A percentile compares a stretch with the other conserved stretches of the same genome.
These are phyloP conservation scores for Etheostoma perlongum DNA, from an alignment of 2,797 vertebrate species.

Conservation along the genomic window DNA sequence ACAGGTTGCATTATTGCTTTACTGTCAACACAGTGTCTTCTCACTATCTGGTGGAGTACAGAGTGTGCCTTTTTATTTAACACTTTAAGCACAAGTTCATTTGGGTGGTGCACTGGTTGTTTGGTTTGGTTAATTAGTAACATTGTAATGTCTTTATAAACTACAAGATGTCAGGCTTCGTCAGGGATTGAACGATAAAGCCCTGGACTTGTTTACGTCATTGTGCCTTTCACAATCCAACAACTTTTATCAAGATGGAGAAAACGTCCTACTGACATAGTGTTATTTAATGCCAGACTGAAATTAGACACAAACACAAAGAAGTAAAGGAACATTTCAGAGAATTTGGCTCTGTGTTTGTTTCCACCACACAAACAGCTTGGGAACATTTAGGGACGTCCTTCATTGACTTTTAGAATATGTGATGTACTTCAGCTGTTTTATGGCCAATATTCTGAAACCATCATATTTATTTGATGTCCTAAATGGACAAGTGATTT, in stretches of 20 bases:
- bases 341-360: not conserved
- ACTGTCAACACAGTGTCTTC: not conserved
- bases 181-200: not conserved
- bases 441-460: not conserved
- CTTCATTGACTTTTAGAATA: not conserved
- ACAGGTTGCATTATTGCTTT: conserved; percentile 1
- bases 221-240: not conserved
- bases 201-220: not conserved
- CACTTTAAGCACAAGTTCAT: not conserved
- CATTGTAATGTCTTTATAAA: not conserved
- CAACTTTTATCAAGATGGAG: not conserved
- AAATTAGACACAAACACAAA: not conserved
- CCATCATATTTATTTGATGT: not conserved
- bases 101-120: not conserved
- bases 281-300: not conserved
- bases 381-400: not conserved
- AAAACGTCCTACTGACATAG: not conserved
- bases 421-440: not conserved
- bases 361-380: not conserved
- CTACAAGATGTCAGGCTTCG: no score
- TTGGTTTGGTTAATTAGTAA: not conserved
- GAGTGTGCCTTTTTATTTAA: not conserved
- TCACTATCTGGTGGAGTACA: not conserved
- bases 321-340: not conserved
- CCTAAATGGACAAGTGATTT: not conserved